These are phyloP conservation scores for Drosophila mayri DNA, from an alignment of 1,140 invertebrate species.

Conservation along the genomic window DNA sequence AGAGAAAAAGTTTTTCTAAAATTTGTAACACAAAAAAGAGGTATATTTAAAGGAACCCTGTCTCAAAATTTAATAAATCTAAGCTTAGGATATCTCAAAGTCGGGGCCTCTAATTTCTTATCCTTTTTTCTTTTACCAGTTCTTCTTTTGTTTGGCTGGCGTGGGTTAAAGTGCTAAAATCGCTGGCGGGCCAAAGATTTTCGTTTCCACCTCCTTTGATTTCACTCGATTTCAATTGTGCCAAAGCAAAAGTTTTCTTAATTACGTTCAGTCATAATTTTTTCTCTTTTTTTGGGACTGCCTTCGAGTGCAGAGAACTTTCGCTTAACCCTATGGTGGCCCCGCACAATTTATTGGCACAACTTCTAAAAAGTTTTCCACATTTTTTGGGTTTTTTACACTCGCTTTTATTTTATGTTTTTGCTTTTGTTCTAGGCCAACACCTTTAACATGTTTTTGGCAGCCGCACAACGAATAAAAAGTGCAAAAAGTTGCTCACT, in stretches of 20 bases:
- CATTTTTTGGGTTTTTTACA: slow-evolving; percentile 23
- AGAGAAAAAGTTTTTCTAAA: fast-evolving
- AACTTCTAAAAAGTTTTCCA: slow-evolving; percentile 66
- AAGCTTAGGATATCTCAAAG: neutral
- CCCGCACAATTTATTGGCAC: slow-evolving; percentile 71
- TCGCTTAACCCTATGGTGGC: slow-evolving; percentile 62
- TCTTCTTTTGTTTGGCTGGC: slow-evolving; percentile 35
- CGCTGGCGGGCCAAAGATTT: slow-evolving; percentile 39
- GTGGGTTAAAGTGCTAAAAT: slow-evolving; percentile 58
- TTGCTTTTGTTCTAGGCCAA: slow-evolving; percentile 60
- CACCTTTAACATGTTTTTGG: slow-evolving; percentile 78
- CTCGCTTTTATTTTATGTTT: slow-evolving; percentile 22
- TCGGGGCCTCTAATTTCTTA: neutral
- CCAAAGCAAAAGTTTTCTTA: slow-evolving; percentile 65
- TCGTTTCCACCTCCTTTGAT: slow-evolving; percentile 29
- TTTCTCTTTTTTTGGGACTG: slow-evolving; percentile 9
- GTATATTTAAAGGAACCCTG: too few species aligned
- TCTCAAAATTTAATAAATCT: neutral
- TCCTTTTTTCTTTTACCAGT: neutral
- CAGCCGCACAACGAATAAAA: slow-evolving; percentile 60
- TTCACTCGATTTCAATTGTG: slow-evolving; percentile 63
- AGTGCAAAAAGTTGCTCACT: slow-evolving; percentile 49
- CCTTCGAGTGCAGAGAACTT: slow-evolving; percentile 54
- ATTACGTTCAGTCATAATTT: slow-evolving; percentile 63
- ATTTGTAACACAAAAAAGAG: neutral